Evolutionary conservation across 2,113 vertebrate genomes (phyloP), one percentile per base, ranked within the genome.

Genomic region (Oncorhynchus gorbuscha): DNA sequence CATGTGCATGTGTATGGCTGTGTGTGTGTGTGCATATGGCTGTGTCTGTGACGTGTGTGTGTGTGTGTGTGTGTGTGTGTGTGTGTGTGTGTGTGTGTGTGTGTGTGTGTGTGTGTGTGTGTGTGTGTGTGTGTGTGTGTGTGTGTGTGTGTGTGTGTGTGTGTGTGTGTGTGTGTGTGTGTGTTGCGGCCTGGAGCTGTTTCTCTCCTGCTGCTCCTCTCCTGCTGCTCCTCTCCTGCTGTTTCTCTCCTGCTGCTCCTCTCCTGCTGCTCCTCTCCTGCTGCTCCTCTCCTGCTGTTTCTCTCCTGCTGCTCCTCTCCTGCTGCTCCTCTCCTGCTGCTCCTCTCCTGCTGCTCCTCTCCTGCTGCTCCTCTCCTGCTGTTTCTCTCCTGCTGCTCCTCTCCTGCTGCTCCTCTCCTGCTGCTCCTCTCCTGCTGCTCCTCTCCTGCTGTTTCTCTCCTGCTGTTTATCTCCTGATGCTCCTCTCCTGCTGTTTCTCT

Each of bases 191-290:
- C 35, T 39, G 35, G 35, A 8, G 1, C 26, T 28, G 1, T 28
- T 1, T 28, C 26, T 28, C 26, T 28, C 26, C 24, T 24, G 24
- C 24, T 24, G 2, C 2, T 1, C 24, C 55, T 62, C 20, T 62
- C 18, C 3, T 24, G 24, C 24, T 24, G 24, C 1, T 2, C 0
- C 26, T 2, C 26, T 26, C 26, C 2, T 2, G 1, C 26, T 26
- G 0, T 2, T 2, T 2, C 26, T 26, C 26, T 26, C 26, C 2
- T 1, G 1, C 26, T 26, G 24, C 1, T 26, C 0, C 26, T 1
- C 26, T 1, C 26, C 26, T 26, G 24, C 26, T 26, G 1, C 1
- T 1, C 2, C 26, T 28, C 26, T 28, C 26, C 1, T 2, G 1
- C 26, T 28, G 1, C 2, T 1, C 2, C 26, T 28, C 26, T 28